phyloP scores from a whole-genome alignment of 2,888 invertebrate genomes.

The Xiphydria camelus region DNA sequence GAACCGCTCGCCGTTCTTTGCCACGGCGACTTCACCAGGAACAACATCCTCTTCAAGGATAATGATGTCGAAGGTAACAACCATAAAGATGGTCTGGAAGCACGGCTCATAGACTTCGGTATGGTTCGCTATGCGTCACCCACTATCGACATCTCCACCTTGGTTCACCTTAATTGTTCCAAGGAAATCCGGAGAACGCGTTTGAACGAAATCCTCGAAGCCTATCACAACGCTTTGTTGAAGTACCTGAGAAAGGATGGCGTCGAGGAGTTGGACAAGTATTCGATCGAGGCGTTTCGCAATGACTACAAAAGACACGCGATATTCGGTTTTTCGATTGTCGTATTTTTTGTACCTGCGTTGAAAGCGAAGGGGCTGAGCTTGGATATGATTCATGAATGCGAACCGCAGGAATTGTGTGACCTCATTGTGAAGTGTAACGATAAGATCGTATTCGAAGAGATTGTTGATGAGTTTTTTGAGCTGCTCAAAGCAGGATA shows the following conservation, averaged over 20 bases:
- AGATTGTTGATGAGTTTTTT: constrained; percentile 41
- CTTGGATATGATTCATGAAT: too few relatives aligned
- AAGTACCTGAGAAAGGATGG: constrained; percentile 25
- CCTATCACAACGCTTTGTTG: constrained; percentile 38
- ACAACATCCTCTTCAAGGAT: constrained; percentile 1
- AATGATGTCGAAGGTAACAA: background rate
- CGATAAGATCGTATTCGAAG: background rate
- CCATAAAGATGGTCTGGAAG: constrained; percentile 16
- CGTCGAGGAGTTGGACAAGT: constrained; percentile 30
- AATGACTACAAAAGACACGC: constrained; percentile 37
- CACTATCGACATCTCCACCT: constrained; percentile 43
- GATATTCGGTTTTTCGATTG: constrained; percentile 37
- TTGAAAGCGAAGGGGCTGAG: too few relatives aligned
- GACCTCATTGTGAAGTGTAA: background rate
- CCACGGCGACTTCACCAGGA: constrained; percentile 8
- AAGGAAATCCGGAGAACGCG: constrained; percentile 14
- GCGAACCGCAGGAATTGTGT: background rate
- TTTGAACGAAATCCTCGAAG: constrained; percentile 30
- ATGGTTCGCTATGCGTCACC: constrained; percentile 40
- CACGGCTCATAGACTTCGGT: constrained; percentile 42
- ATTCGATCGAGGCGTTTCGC: constrained; percentile 35
- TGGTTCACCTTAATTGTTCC: constrained; percentile 33
- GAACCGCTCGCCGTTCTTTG: background rate
- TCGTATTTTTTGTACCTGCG: constrained; percentile 29
- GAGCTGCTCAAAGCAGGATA: constrained; percentile 36